These are phyloP conservation scores for Drosophila crucigera DNA, from an alignment of 2,888 invertebrate species.

Conservation along the genomic window DNA sequence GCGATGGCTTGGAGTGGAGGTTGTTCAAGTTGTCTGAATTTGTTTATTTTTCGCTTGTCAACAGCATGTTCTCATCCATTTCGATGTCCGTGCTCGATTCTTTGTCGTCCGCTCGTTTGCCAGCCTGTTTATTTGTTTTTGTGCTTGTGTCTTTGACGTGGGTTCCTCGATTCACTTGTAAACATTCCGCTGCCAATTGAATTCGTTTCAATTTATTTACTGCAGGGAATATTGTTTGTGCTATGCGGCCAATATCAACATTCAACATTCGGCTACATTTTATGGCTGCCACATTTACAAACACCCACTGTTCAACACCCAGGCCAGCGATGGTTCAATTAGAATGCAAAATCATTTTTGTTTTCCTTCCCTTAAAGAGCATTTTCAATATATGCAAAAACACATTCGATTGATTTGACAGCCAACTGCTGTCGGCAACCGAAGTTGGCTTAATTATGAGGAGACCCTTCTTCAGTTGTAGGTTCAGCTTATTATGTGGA, in stretches of 20 bases:
- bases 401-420: constrained; percentile 35
- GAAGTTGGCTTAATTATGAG: constrained; percentile 28
- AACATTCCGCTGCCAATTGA: constrained; percentile 78
- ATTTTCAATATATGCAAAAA: constrained; percentile 38
- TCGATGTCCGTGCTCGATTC: constrained; percentile 7
- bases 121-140: constrained; percentile 62
- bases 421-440: constrained; percentile 22
- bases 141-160: constrained; percentile 44
- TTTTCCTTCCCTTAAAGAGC: constrained; percentile 1
- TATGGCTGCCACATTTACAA: constrained; percentile 49
- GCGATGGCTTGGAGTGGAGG: constrained; percentile 28
- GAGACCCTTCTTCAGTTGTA: neutral
- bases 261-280: constrained; percentile 62
- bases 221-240: constrained; percentile 60
- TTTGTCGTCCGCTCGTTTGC: constrained; percentile 11
- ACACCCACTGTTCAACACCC: neutral
- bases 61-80: constrained; percentile 47
- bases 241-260: constrained; percentile 52
- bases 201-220: constrained; percentile 80
- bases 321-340: constrained; percentile 64
- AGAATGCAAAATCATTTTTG: constrained; percentile 46
- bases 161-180: constrained; percentile 53
- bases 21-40: constrained; percentile 60
- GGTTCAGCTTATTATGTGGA: constrained; percentile 32
- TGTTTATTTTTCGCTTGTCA: constrained; percentile 77